A percentile compares a stretch with the other conserved stretches of the same genome.
Evolutionary conservation across 2,797 vertebrate species (phyloP).

Genomic region (Mycteria americana): DNA sequence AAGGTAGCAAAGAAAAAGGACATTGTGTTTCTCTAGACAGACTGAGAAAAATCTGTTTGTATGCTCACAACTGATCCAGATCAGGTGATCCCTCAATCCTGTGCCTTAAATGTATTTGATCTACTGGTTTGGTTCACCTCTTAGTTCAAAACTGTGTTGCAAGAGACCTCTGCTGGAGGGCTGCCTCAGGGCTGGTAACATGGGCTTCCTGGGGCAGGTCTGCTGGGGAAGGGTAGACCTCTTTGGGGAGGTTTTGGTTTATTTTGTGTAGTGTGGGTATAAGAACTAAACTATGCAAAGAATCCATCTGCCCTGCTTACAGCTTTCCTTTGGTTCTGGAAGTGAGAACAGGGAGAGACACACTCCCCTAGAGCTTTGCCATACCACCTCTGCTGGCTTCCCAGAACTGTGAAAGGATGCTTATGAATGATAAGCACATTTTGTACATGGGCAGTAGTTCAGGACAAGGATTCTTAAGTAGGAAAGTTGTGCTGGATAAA

Average conservation of each 20-base stretch:
- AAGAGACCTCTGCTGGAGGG: background rate
- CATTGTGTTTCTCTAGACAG: background rate
- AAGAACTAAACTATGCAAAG: background rate
- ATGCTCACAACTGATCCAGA: background rate
- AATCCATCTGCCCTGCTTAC: background rate
- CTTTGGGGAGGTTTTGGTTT: background rate
- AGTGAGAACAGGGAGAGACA: background rate
- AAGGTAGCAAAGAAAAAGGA: background rate
- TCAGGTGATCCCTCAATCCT: background rate
- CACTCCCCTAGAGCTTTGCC: background rate
- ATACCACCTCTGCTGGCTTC: background rate
- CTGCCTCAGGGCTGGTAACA: background rate
- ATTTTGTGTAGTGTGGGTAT: background rate
- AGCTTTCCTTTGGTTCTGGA: background rate
- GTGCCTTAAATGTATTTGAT: background rate
- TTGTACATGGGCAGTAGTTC: background rate
- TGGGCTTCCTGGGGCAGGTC: background rate
- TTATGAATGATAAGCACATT: background rate
- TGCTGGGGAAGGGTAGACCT: background rate
- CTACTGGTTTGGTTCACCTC: background rate
- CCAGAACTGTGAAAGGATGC: background rate
- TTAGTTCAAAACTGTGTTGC: background rate
- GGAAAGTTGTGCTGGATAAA: background rate
- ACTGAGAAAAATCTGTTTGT: background rate
- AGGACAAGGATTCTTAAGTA: background rate